Evolutionary conservation across 2,113 vertebrate genomes (phyloP), one percentile per base, ranked within the genome.

Genomic region (Nibea albiflora): DNA sequence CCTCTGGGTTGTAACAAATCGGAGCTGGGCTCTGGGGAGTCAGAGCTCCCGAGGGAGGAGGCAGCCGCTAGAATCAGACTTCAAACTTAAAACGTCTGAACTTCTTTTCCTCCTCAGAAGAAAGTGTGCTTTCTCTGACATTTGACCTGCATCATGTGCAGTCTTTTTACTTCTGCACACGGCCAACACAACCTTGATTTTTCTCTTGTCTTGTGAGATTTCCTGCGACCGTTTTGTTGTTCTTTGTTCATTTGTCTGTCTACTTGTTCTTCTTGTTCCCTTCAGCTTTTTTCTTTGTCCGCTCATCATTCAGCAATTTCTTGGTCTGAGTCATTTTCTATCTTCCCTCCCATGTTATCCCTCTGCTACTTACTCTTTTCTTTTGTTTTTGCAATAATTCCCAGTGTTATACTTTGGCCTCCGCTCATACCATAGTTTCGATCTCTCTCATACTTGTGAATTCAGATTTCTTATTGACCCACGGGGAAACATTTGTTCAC

Each of bases 1-100:
- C 78, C 88, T 86, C 83, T 85, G 76, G 71, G 57, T 89, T 86
- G 69, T 79, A 80, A 85, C 80, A 87, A 67, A 84, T 78, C 9
- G 63, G 71, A 73, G 83, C 35, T 62, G 8, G 64, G 65, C 61
- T 82, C 20, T 3, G 58, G n/a, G 56, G 54, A 78, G 76, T 81
- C 66, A 39, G 61, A 44, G 68, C 66, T 86, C 88, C 80, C 63
- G 0, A 4, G 85, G 83, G 88, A 85, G 31, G 56, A 62, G 56
- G 76, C 73, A 10, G 71, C 56, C 14, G 4, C 63, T 50, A 57
- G 50, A 75, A 65, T 77, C 56, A 10, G 39, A 83, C 84, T 80
- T 89, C 58, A 86, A 61, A 54, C 66, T 78, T 17, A 44, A 77
- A 75, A 65, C 52, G 65, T 73, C 35, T 81, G 11, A 46, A 64